A percentile compares a stretch with the other conserved stretches of the same genome.
phyloP scores from a whole-genome alignment of 2,888 invertebrate genomes.

The Ptychoptera contaminata region DNA sequence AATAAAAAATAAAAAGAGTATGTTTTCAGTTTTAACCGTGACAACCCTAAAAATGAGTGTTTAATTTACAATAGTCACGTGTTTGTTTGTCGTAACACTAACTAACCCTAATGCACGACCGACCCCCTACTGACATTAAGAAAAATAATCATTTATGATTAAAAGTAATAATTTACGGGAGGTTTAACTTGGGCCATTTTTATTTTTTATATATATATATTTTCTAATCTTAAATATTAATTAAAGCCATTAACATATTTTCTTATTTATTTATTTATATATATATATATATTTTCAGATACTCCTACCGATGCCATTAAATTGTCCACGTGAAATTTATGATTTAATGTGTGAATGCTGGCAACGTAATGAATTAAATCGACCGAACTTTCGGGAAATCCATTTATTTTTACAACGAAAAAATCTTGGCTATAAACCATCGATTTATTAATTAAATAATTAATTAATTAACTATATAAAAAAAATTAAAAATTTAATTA shows the following conservation, averaged over 20 bases:
- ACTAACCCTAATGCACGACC: too few relatives aligned
- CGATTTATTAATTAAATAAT: conserved; percentile 6
- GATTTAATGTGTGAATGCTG: conserved; percentile 78
- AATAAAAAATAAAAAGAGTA: too few relatives aligned
- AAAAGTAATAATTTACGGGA: too few relatives aligned
- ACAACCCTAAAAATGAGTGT: too few relatives aligned
- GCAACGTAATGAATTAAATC: conserved; percentile 59
- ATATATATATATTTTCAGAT: conserved; percentile 24
- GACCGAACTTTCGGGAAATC: conserved; percentile 71
- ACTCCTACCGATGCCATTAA: conserved; percentile 50
- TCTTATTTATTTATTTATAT: neutral
- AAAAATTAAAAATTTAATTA: neutral
- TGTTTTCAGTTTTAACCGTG: too few relatives aligned
- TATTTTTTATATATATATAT: too few relatives aligned
- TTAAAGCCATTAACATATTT: neutral
- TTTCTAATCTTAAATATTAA: too few relatives aligned
- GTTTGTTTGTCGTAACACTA: too few relatives aligned
- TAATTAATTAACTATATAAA: neutral
- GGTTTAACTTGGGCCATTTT: too few relatives aligned
- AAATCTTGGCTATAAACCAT: conserved; percentile 41
- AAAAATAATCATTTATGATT: too few relatives aligned
- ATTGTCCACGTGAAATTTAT: conserved; percentile 72
- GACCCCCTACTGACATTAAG: too few relatives aligned
- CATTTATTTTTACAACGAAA: conserved; percentile 70
- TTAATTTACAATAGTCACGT: too few relatives aligned